Evolutionary conservation across 1,140 invertebrate species (phyloP), one percentile per base, ranked within the genome.

Genomic region (Drosophila persimilis): DNA sequence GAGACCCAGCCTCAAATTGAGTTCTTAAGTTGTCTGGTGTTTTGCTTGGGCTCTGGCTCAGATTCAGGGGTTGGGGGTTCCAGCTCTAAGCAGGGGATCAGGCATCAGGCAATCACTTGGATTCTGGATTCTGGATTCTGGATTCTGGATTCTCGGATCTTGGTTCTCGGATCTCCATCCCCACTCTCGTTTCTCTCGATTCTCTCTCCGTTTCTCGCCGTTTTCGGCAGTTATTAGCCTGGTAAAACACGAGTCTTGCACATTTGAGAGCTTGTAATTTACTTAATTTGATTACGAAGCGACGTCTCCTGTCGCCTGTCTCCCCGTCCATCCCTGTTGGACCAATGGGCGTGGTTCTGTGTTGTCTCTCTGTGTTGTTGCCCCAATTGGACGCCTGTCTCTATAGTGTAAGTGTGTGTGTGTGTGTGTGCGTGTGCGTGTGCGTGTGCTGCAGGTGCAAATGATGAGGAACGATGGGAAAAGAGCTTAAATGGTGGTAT

Each of bases 211-310:
- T 20, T 20, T 20, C 20, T 20, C 20, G 29, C 65, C 67, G 29
- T 74, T 77, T 86, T 86, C 75, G 81, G 74, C 83, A 88, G 83
- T 86, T 86, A 88, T 86, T 86, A 88, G 83, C 65, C 61, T 62
- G 62, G 63, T 60, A 88, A 88, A 86, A 86, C 83, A 86, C 83
- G 83, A 86, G 81, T 86, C 81, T 88, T 81, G 74, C 81, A 86
- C 83, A 86, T 88, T 86, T 88, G 78, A 83, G 75, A 75, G 83
- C 83, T 88, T 88, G 83, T 88, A 88, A 88, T 88, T 88, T 88
- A 83, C 78, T 88, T 88, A 88, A 88, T 88, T 88, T 88, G 84
- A 83, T 89, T 79, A 88, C 79, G 74, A 66, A 73, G 35, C 72
- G 71, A 74, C 54, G 50, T 57, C 58, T 53, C 60, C 58, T 13